Percentiles rank a stretch among this genome's conserved stretches.
Evolutionary conservation across 2,888 invertebrate genomes (phyloP).

Genomic region (Idaea straminata): DNA sequence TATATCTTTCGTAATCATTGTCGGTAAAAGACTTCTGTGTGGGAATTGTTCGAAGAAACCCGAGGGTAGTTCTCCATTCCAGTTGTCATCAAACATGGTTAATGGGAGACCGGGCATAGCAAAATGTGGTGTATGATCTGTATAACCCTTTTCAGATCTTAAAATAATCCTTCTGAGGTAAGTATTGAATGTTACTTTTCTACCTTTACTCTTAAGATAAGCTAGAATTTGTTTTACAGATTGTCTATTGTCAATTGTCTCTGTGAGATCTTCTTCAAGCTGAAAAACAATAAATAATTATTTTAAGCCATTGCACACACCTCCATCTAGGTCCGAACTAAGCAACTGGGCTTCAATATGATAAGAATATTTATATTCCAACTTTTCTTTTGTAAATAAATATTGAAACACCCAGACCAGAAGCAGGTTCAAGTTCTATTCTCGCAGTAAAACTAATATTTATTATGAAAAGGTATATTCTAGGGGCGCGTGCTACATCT

Average conservation of each 20-base stretch:
- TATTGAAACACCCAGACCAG: too few relatives aligned
- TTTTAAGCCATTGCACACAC: neutral
- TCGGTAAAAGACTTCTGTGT: slow-evolving; percentile 57
- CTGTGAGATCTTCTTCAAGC: slow-evolving; percentile 27
- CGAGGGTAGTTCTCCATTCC: slow-evolving; percentile 58
- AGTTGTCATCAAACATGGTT: slow-evolving; percentile 53
- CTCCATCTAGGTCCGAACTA: too few relatives aligned
- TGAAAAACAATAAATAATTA: slow-evolving; percentile 11
- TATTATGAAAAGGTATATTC: too few relatives aligned
- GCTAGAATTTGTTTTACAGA: slow-evolving; percentile 50
- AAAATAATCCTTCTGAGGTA: slow-evolving; percentile 20
- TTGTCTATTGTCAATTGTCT: slow-evolving; percentile 49
- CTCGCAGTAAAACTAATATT: too few relatives aligned
- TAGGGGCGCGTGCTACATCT: too few relatives aligned
- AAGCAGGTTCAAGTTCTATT: too few relatives aligned
- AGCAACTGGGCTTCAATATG: too few relatives aligned
- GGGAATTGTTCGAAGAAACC: slow-evolving; percentile 61
- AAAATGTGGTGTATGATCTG: neutral
- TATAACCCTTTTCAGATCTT: neutral
- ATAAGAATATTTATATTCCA: too few relatives aligned
- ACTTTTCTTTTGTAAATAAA: too few relatives aligned
- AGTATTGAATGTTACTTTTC: slow-evolving; percentile 43
- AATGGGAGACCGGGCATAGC: slow-evolving; percentile 48
- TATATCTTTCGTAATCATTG: slow-evolving; percentile 48
- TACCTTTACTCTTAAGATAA: slow-evolving; percentile 37